These are phyloP conservation scores for Psilopsiagon aurifrons DNA, from an alignment of 2,113 vertebrate species.

Conservation along the genomic window DNA sequence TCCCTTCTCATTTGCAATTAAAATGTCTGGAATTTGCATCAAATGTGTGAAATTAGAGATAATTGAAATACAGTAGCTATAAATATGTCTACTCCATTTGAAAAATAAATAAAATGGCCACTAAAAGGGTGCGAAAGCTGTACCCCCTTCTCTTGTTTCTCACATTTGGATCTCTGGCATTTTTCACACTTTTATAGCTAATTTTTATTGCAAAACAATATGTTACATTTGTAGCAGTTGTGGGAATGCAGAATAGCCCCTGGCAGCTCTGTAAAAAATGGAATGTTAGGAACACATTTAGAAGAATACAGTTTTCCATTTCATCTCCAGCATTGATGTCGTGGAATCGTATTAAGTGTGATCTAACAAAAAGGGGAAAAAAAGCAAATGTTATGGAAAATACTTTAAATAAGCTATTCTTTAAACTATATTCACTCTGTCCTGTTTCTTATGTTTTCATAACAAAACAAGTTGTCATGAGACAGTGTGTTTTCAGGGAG, in stretches of 20 bases:
- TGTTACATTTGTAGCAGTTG: conserved; percentile 67
- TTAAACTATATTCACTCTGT: not conserved
- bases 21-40: conserved; percentile 78
- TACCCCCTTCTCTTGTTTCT: conserved; percentile 53
- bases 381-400: not conserved
- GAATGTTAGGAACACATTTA: conserved; percentile 65
- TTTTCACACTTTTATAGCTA: conserved; percentile 79
- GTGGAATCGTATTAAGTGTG: conserved; percentile 63
- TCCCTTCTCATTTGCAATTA: conserved; percentile 80
- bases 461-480: not conserved
- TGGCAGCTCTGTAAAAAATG: conserved; percentile 66
- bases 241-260: conserved; percentile 65
- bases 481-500: not conserved
- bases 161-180: conserved; percentile 69
- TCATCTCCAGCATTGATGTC: conserved; percentile 35
- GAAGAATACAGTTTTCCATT: conserved; percentile 68
- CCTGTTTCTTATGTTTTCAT: not conserved
- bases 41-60: conserved; percentile 83
- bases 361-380: not conserved
- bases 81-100: conserved; percentile 75
- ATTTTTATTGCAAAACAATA: conserved; percentile 79
- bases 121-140: conserved; percentile 73
- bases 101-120: conserved; percentile 83
- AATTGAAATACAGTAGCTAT: conserved; percentile 83
- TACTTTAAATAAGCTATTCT: conserved; percentile 22